A percentile compares a stretch with the other conserved stretches of the same genome.
Evolutionary conservation across 2,113 vertebrate species (phyloP).

Genomic region (Pyrgilauda ruficollis): DNA sequence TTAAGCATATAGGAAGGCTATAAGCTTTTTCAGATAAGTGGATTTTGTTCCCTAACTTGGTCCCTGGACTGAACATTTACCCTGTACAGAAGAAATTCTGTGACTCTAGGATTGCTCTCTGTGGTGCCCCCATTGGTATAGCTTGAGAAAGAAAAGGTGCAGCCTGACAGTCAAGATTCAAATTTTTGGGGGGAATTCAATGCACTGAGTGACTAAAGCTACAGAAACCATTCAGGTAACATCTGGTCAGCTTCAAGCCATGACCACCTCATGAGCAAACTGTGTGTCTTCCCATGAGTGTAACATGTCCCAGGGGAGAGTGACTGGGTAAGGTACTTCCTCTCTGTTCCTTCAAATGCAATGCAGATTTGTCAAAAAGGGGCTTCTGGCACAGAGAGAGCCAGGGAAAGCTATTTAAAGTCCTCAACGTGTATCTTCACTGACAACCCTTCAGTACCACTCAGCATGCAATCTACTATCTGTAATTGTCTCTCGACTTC

Average conservation of each 20-base stretch:
- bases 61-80: background rate
- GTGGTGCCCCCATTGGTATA: background rate
- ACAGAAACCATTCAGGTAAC: background rate
- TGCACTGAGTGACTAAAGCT: background rate
- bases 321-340: background rate
- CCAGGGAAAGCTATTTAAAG: background rate
- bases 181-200: background rate
- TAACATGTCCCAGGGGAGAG: background rate
- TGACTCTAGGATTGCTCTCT: background rate
- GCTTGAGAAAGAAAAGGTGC: background rate
- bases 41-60: background rate
- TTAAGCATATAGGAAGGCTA: background rate
- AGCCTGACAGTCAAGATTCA: background rate
- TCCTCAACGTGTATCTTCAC: background rate
- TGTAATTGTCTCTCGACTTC: background rate
- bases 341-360: background rate
- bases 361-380: background rate
- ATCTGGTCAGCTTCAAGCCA: background rate
- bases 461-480: background rate
- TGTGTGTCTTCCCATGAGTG: fast-evolving
- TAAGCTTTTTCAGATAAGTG: background rate
- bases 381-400: background rate
- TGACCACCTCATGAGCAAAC: background rate
- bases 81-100: background rate
- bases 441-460: background rate